Percentiles rank a stretch among this genome's conserved stretches.
phyloP scores from a whole-genome alignment of 2,113 vertebrate genomes.

The Apteryx owenii region DNA sequence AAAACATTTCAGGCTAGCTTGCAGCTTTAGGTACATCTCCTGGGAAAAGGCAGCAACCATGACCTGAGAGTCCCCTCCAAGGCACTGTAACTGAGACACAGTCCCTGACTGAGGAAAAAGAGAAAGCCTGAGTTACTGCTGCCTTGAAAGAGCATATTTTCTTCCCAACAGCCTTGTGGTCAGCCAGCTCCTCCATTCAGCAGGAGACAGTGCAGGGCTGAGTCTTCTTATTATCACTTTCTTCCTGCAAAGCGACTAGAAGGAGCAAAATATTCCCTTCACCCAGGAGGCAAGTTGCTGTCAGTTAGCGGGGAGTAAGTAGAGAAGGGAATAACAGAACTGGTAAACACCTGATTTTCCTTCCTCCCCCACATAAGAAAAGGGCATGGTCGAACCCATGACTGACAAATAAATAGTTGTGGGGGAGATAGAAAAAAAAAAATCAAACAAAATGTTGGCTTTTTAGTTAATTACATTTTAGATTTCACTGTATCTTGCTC shows the following conservation, averaged over 20 bases:
- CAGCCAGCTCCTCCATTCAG: neutral
- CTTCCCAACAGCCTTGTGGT: neutral
- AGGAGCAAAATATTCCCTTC: neutral
- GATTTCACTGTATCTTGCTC: neutral
- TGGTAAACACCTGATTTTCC: neutral
- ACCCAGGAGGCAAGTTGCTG: neutral
- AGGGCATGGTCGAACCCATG: neutral
- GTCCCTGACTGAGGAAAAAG: rapidly evolving
- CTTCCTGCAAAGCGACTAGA: neutral
- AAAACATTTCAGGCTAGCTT: neutral
- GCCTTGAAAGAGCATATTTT: neutral
- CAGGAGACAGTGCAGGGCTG: neutral
- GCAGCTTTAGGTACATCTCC: neutral
- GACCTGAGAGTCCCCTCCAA: neutral
- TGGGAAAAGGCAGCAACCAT: neutral
- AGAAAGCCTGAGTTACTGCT: neutral
- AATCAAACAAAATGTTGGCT: neutral
- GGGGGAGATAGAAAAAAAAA: neutral
- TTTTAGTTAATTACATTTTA: neutral
- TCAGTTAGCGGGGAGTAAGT: neutral
- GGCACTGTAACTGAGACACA: rapidly evolving
- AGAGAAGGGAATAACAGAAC: neutral
- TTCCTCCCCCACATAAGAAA: neutral
- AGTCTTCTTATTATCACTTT: neutral
- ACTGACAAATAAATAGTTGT: neutral